phyloP scores from a whole-genome alignment of 2,113 vertebrate species.

The Struthio camelus region DNA sequence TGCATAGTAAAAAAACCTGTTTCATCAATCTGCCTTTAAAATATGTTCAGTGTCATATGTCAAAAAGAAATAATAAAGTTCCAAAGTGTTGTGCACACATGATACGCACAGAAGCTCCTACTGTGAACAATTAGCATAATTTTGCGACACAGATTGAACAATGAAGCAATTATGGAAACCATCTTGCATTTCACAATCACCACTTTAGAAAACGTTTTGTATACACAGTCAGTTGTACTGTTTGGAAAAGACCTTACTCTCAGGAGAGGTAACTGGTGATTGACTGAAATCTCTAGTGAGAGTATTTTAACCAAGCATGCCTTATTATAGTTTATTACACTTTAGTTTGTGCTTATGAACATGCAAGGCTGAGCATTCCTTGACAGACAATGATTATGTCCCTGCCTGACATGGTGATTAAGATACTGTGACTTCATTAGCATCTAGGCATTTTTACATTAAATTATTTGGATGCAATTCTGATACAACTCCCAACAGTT shows the following conservation, averaged over 20 bases:
- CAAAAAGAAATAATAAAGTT: conserved; percentile 4
- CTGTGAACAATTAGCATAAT: neutral
- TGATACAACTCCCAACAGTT: neutral
- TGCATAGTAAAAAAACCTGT: neutral
- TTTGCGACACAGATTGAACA: conserved; percentile 28
- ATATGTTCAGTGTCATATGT: neutral
- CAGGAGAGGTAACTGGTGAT: neutral
- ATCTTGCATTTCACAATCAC: neutral
- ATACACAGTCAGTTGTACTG: neutral
- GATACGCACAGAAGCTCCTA: neutral
- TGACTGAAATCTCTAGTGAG: conserved; percentile 1
- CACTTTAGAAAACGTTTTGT: conserved; percentile 17
- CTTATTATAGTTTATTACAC: neutral
- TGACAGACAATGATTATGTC: neutral
- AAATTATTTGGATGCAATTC: neutral
- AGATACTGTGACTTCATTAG: neutral
- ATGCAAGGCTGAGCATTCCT: neutral
- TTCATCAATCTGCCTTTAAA: neutral
- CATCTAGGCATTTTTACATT: neutral
- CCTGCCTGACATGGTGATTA: neutral
- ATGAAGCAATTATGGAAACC: neutral
- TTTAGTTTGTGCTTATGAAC: conserved; percentile 3
- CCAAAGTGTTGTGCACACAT: neutral
- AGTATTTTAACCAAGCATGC: conserved; percentile 9
- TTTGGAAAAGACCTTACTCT: neutral